phyloP scores from a whole-genome alignment of 2,888 invertebrate genomes.

The Maniola hyperantus region DNA sequence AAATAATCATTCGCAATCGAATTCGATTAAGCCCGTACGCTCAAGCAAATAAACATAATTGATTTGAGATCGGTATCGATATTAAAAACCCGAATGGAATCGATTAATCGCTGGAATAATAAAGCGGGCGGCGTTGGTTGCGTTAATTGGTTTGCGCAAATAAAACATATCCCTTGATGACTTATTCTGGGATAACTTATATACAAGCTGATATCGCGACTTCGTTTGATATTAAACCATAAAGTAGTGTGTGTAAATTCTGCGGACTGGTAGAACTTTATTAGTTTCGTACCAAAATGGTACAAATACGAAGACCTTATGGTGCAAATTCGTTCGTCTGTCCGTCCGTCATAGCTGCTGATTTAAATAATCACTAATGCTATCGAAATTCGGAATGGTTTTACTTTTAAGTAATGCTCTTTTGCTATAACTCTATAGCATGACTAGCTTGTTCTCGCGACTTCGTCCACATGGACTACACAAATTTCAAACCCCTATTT shows the following conservation, averaged over 20 bases:
- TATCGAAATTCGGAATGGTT: too few species aligned
- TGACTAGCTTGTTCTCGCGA: too few species aligned
- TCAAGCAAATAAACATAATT: constrained; percentile 77
- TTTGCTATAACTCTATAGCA: too few species aligned
- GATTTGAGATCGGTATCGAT: constrained; percentile 71
- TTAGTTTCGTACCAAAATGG: too few species aligned
- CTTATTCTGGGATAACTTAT: constrained; percentile 47
- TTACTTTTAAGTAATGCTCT: too few species aligned
- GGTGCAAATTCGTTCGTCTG: too few species aligned
- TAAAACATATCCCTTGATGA: constrained; percentile 57
- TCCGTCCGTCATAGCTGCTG: too few species aligned
- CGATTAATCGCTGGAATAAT: constrained; percentile 65
- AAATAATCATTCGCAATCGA: constrained; percentile 17
- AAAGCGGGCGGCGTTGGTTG: constrained; percentile 52
- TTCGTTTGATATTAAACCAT: background rate
- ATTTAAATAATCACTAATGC: too few species aligned
- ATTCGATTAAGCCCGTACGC: constrained; percentile 38
- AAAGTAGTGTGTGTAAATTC: background rate
- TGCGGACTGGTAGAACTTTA: too few species aligned
- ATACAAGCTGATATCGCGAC: background rate
- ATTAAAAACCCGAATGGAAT: constrained; percentile 37
- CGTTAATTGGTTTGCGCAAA: constrained; percentile 74
- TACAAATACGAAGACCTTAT: too few species aligned
- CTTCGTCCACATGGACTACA: too few species aligned
- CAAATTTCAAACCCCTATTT: too few species aligned